A percentile compares a stretch with the other conserved stretches of the same genome.
Evolutionary conservation across 2,888 invertebrate species (phyloP).

Genomic region (Hypsopygia costalis): DNA sequence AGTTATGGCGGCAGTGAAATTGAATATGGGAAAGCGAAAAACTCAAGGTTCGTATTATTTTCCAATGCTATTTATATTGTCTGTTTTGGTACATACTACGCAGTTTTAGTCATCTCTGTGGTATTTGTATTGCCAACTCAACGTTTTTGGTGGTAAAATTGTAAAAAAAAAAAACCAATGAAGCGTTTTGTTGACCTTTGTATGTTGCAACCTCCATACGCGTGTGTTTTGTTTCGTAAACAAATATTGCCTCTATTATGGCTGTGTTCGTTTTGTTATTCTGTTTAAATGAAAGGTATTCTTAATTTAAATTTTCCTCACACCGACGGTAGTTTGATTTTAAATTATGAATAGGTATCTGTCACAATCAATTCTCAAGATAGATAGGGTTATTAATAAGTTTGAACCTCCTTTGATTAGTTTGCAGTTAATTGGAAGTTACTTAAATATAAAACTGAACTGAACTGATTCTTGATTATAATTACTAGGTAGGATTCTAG

Average conservation of each 20-base stretch:
- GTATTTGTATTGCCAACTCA: not conserved
- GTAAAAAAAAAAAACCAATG: not conserved
- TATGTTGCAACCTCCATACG: not conserved
- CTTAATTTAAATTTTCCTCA: too few species aligned
- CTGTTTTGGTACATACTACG: constrained; percentile 10
- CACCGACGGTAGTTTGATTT: too few species aligned
- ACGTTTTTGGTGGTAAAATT: not conserved
- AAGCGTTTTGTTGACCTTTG: not conserved
- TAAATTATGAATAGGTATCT: too few species aligned
- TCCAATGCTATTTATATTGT: not conserved
- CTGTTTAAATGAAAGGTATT: too few species aligned
- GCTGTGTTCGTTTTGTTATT: too few species aligned
- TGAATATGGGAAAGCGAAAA: constrained; percentile 28
- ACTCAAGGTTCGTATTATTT: constrained; percentile 33
- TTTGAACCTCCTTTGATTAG: too few species aligned
- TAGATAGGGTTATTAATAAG: too few species aligned
- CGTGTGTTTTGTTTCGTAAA: not conserved
- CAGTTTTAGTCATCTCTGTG: constrained; percentile 2
- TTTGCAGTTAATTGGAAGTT: too few species aligned
- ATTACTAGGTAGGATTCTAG: too few species aligned
- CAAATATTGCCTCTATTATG: not conserved
- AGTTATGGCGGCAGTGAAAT: constrained; percentile 68
- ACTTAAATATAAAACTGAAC: too few species aligned
- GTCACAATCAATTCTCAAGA: too few species aligned
- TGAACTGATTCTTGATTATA: too few species aligned